phyloP scores from a whole-genome alignment of 1,140 invertebrate species.

The Cylas formicarius region DNA sequence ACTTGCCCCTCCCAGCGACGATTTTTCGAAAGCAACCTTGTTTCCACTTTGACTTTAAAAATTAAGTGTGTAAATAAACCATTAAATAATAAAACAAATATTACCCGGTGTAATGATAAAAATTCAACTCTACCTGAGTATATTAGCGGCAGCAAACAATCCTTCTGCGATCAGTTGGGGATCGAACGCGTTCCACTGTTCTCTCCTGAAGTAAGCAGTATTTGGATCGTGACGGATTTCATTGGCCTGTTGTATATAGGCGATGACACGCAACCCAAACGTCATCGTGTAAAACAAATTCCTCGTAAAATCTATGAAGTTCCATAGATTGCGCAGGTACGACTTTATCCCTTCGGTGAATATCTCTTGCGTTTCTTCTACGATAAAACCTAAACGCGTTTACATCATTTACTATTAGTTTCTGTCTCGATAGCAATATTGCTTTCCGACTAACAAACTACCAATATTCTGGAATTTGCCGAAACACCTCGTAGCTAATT shows the following conservation, averaged over 20 bases:
- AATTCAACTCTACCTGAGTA: conserved; percentile 59
- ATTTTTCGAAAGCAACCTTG: no score
- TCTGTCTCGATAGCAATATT: no score
- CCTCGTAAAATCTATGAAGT: conserved; percentile 88
- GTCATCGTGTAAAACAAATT: conserved; percentile 80
- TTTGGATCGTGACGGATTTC: conserved; percentile 58
- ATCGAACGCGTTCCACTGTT: conserved; percentile 88
- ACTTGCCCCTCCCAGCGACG: no score
- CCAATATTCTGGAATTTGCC: no score
- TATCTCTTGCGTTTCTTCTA: conserved; percentile 85
- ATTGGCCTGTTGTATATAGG: conserved; percentile 64
- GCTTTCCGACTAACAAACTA: no score
- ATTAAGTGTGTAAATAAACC: no score
- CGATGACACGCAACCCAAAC: conserved; percentile 64
- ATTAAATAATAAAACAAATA: no score
- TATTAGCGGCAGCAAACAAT: conserved; percentile 89
- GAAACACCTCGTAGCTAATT: no score
- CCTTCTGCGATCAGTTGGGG: conserved; percentile 92
- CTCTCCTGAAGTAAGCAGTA: conserved; percentile 66
- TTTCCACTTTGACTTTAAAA: no score
- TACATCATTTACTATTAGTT: conserved; percentile 2
- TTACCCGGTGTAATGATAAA: no score
- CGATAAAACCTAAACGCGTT: conserved; percentile 67
- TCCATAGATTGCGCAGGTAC: conserved; percentile 91
- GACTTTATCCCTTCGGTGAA: conserved; percentile 73